Evolutionary conservation across 2,888 invertebrate species (phyloP), one percentile per base, ranked within the genome.

Genomic region (Alloplasta piceator): DNA sequence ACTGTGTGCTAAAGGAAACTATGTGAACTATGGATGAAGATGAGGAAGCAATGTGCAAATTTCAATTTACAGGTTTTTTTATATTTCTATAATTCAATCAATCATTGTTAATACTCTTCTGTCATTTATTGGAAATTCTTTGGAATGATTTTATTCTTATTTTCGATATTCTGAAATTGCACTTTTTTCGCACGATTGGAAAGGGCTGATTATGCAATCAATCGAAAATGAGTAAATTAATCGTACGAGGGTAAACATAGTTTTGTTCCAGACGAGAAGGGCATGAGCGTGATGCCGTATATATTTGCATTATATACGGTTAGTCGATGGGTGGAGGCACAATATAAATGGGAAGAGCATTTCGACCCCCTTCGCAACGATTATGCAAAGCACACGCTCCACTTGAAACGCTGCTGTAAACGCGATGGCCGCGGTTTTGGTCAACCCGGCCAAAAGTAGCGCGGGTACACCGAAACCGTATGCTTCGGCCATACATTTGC

Each of bases 381-480:
- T 77, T 77, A 71, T 77, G 64, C 71, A 66, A 66, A 58, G 71
- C 48, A 52, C 39, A 61, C 66, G 56, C 58, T 64, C 41, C 60
- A 5, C 64, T 77, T 64, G 70, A 77, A 70, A 48, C 64, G 16
- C 6, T 56, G 16, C 6, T 70, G 56, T 70, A 77, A 77, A 77
- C 64, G 48, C 9, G 70, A 39, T 77, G 70, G 70, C 16, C 7
- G 48, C 26, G 26, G 26, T 26, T 64, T 56, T 55, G 39, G 46
- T 71, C 39, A 14, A 48, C 50, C 50, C 16, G 60, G 41, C 16
- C 43, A 38, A 14, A 75, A 26, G 52, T 55, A 56, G 14, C 39
- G 16, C 6, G 14, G 26, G 12, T 46, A 39, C 39, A 43, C 2
- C 39, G 60, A 67, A 55, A 39, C 36, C 68, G 10, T n/a, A 5